Evolutionary conservation across 2,888 invertebrate species (phyloP).

Genomic region (Microctonus aethiopoides): DNA sequence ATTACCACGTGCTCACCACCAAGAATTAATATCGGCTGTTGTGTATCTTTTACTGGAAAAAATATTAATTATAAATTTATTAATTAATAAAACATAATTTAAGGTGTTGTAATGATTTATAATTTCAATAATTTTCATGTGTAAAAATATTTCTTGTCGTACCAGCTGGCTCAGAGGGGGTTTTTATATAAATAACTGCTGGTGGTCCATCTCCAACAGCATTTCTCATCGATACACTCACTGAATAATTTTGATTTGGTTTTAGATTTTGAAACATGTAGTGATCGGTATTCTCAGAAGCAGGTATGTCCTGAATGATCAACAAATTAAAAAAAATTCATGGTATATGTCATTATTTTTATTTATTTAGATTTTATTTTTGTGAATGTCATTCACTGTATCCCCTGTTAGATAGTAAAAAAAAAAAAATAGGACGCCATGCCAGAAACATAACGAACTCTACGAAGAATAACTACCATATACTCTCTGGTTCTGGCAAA

Average conservation of each 20-base stretch:
- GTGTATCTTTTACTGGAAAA: slow-evolving; percentile 74
- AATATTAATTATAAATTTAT: not conserved
- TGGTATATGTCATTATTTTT: not conserved
- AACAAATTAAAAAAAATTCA: slow-evolving; percentile 23
- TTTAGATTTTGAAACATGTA: slow-evolving; percentile 83
- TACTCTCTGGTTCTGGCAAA: slow-evolving; percentile 56
- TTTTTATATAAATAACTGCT: slow-evolving; percentile 74
- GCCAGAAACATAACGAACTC: slow-evolving; percentile 54
- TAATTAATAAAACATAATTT: not conserved
- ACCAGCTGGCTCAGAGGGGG: slow-evolving; percentile 77
- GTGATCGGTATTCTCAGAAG: slow-evolving; percentile 74
- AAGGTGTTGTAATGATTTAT: not conserved
- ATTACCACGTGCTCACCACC: slow-evolving; percentile 77
- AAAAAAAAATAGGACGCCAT: slow-evolving; percentile 58
- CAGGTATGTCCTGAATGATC: slow-evolving; percentile 77
- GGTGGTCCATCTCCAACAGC: slow-evolving; percentile 83
- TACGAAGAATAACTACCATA: slow-evolving; percentile 30
- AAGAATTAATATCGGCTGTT: slow-evolving; percentile 77
- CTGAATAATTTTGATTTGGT: slow-evolving; percentile 78
- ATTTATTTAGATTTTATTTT: slow-evolving; percentile 7
- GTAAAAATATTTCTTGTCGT: slow-evolving; percentile 48
- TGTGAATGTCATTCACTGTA: not conserved
- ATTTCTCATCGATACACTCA: slow-evolving; percentile 85
- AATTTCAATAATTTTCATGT: not conserved
- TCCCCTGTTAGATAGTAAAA: slow-evolving; percentile 43